These are phyloP conservation scores for Tamias sibiricus DNA, from an alignment of 2,113 vertebrate species.

Conservation along the genomic window DNA sequence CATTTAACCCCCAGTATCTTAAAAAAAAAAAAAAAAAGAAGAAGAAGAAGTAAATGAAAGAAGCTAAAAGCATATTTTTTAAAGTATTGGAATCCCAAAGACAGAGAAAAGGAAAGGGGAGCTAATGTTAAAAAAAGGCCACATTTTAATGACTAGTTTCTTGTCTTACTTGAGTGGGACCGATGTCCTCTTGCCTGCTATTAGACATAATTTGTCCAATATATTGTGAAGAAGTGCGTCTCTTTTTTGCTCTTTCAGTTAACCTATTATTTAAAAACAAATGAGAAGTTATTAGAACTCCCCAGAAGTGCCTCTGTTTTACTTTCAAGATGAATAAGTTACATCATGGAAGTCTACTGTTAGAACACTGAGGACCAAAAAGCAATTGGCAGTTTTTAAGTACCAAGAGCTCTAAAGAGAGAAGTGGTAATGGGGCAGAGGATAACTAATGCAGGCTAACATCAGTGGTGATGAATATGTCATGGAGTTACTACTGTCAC, in stretches of 20 bases:
- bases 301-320: conserved; percentile 33
- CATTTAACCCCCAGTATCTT: background rate
- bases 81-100: background rate
- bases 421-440: background rate
- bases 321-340: background rate
- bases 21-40: no score
- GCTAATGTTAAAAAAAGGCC: background rate
- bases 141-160: conserved; percentile 53
- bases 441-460: background rate
- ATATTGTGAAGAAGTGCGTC: conserved; percentile 78
- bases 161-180: conserved; percentile 80
- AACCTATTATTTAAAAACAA: conserved; percentile 76
- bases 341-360: background rate
- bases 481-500: background rate
- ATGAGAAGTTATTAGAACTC: conserved; percentile 57
- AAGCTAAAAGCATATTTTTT: background rate
- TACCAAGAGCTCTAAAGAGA: background rate
- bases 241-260: conserved; percentile 83
- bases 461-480: background rate
- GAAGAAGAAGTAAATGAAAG: background rate
- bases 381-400: background rate
- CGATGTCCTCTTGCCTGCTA: conserved; percentile 73
- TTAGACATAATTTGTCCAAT: conserved; percentile 70
- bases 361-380: background rate
- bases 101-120: background rate